Evolutionary conservation across 1,140 invertebrate species (phyloP).

Genomic region (Asbolus verrucosus): DNA sequence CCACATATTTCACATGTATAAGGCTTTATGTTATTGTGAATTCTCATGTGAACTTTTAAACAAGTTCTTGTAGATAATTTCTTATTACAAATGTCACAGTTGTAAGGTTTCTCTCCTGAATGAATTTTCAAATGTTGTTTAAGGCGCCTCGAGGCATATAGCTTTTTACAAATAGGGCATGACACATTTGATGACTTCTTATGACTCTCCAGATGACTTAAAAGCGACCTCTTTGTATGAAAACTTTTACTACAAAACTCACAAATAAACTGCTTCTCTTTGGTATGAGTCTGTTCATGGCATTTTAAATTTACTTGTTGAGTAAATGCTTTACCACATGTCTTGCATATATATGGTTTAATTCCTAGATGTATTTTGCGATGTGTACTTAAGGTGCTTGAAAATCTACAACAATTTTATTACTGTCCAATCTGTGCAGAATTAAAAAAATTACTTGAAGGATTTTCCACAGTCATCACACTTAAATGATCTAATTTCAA

Average conservation of each 20-base stretch:
- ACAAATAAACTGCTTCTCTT: slow-evolving; percentile 75
- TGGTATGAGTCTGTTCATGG: slow-evolving; percentile 73
- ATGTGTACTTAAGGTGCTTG: slow-evolving; percentile 9
- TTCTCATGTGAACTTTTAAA: slow-evolving; percentile 48
- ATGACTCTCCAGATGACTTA: too few relatives aligned
- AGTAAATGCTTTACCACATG: slow-evolving; percentile 69
- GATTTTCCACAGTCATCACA: too few relatives aligned
- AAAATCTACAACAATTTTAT: not conserved
- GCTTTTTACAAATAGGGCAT: too few relatives aligned
- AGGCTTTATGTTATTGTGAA: not conserved
- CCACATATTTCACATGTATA: not conserved
- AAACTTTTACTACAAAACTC: slow-evolving; percentile 44
- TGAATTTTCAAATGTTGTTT: slow-evolving; percentile 66
- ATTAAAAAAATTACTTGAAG: too few relatives aligned
- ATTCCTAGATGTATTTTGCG: slow-evolving; percentile 62
- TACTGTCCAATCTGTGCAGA: too few relatives aligned
- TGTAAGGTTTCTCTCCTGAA: slow-evolving; percentile 81
- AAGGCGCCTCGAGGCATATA: slow-evolving; percentile 37
- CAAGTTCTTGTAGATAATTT: slow-evolving; percentile 46
- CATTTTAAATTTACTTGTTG: slow-evolving; percentile 73
- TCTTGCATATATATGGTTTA: slow-evolving; percentile 69
- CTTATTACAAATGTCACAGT: slow-evolving; percentile 68
- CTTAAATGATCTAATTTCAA: too few relatives aligned
- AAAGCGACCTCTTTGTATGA: too few relatives aligned
- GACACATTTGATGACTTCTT: too few relatives aligned